A percentile compares a stretch with the other conserved stretches of the same genome.
phyloP scores from a whole-genome alignment of 2,888 invertebrate species.

The Patella pellucida region DNA sequence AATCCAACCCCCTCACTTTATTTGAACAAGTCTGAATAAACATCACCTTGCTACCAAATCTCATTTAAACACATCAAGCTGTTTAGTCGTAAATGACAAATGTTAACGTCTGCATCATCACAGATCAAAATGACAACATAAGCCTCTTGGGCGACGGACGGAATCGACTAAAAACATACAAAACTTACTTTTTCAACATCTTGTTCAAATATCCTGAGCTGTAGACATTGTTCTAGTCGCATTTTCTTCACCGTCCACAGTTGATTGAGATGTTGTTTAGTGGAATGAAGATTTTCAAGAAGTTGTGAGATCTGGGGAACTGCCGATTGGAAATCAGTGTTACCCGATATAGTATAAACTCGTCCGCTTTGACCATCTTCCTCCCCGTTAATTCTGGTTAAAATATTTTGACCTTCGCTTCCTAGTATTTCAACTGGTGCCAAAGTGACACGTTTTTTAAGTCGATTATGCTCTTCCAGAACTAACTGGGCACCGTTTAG shows the following conservation, averaged over 20 bases:
- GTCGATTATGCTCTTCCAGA: slow-evolving; percentile 88
- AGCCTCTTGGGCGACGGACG: too few relatives aligned
- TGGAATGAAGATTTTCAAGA: slow-evolving; percentile 83
- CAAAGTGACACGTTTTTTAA: slow-evolving; percentile 93
- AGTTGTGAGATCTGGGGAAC: slow-evolving; percentile 69
- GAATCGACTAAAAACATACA: not conserved
- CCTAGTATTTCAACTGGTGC: slow-evolving; percentile 95
- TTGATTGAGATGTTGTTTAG: slow-evolving; percentile 91
- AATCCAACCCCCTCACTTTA: too few relatives aligned
- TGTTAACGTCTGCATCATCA: not conserved
- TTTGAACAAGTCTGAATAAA: too few relatives aligned
- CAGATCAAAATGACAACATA: not conserved
- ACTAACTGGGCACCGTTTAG: slow-evolving; percentile 91
- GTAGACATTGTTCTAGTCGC: slow-evolving; percentile 70
- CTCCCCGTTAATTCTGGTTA: slow-evolving; percentile 72
- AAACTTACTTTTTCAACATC: slow-evolving; percentile 68
- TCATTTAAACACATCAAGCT: not conserved
- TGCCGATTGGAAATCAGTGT: slow-evolving; percentile 77
- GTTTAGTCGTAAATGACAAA: not conserved
- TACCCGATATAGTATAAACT: slow-evolving; percentile 74
- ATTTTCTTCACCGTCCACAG: slow-evolving; percentile 85
- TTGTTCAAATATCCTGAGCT: slow-evolving; percentile 70
- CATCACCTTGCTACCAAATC: too few relatives aligned
- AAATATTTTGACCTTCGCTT: slow-evolving; percentile 82
- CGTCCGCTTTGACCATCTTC: slow-evolving; percentile 45